Evolutionary conservation across 1,140 invertebrate genomes (phyloP).

Genomic region (Diorhabda sublineata): DNA sequence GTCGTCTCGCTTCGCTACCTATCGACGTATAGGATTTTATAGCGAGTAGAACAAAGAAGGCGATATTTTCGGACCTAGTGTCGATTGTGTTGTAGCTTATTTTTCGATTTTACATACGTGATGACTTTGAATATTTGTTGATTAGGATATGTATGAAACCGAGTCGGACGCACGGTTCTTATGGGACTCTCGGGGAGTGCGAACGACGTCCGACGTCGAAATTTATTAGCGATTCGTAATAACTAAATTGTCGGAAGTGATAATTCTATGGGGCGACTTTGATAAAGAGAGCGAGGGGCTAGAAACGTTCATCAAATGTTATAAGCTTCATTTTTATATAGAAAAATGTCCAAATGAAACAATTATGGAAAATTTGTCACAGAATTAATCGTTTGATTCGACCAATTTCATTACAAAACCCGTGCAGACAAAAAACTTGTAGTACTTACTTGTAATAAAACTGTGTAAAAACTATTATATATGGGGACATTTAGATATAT

Average conservation of each 20-base stretch:
- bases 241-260: not conserved
- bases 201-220: not conserved
- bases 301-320: too few species aligned
- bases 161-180: not conserved
- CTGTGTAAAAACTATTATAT: too few species aligned
- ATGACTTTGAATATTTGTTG: constrained; percentile 18
- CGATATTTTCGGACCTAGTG: not conserved
- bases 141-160: constrained; percentile 2
- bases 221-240: not conserved
- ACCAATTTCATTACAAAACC: too few species aligned
- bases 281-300: too few species aligned
- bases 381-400: too few species aligned
- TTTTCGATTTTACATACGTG: constrained; percentile 5
- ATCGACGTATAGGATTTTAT: not conserved
- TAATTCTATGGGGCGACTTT: too few species aligned
- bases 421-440: too few species aligned
- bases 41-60: not conserved
- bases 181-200: not conserved
- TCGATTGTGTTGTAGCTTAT: not conserved
- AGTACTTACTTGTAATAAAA: too few species aligned
- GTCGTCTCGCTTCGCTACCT: constrained; percentile 36
- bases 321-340: too few species aligned
- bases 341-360: too few species aligned
- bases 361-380: too few species aligned
- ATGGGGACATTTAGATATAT: too few species aligned